A percentile compares a stretch with the other conserved stretches of the same genome.
These are phyloP conservation scores for Pollenia angustigena DNA, from an alignment of 2,888 invertebrate species.

Conservation along the genomic window DNA sequence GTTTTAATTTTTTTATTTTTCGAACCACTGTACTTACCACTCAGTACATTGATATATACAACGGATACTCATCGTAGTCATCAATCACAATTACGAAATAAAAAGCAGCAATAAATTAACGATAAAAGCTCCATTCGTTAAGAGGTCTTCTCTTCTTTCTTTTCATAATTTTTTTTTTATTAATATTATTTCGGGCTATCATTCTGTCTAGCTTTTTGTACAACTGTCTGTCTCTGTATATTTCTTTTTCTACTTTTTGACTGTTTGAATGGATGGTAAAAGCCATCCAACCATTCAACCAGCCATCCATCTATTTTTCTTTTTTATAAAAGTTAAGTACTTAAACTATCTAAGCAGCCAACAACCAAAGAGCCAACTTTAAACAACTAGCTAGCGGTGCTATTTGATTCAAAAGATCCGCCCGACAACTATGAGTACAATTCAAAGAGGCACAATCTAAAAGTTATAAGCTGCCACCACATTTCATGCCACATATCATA, in stretches of 20 bases:
- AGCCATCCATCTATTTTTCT: conserved; percentile 52
- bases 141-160: conserved; percentile 57
- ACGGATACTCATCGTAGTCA: conserved; percentile 77
- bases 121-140: conserved; percentile 79
- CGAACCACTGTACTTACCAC: conserved; percentile 58
- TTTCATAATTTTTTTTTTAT: conserved; percentile 64
- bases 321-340: conserved; percentile 60
- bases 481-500: conserved; percentile 70
- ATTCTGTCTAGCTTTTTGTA: conserved; percentile 55
- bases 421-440: conserved; percentile 48
- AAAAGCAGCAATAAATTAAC: conserved; percentile 81
- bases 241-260: conserved; percentile 55
- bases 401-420: conserved; percentile 70
- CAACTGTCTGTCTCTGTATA: conserved; percentile 48
- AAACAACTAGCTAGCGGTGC: conserved; percentile 56
- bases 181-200: conserved; percentile 39
- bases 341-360: conserved; percentile 57
- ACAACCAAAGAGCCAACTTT: conserved; percentile 35
- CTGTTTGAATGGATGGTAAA: conserved; percentile 63
- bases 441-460: conserved; percentile 45
- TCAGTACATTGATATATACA: conserved; percentile 77
- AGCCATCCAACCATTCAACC: conserved; percentile 31
- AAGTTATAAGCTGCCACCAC: conserved; percentile 70
- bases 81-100: conserved; percentile 83
- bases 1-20: not conserved